Base-by-base conservation (phyloP, 1,140 invertebrate species). In the Phortica variegata region DNA sequence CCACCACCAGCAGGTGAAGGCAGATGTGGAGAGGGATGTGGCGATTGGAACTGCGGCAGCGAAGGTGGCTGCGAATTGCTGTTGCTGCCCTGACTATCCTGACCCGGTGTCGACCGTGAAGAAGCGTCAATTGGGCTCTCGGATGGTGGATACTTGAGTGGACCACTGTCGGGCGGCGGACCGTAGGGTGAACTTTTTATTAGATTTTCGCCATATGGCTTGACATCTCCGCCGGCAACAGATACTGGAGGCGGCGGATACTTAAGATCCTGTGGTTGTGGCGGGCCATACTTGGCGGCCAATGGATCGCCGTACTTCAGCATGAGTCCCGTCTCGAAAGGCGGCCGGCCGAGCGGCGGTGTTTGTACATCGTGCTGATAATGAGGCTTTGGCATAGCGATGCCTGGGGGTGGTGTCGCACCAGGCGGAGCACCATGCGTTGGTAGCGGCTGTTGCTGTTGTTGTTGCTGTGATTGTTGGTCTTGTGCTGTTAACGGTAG, bases 11-110 rank as follows among this genome's bases (percentile, higher is more conserved):
- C 72, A 26, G 71, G 65, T 9, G 71, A 73, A 49, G 68, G 72
- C 58, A 72, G 62, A 33, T 75, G 66, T 40, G 70, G 65, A 49
- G 73, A 75, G 33, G 70, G 68, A 63, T 73, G 72, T 47, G 65
- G 73, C 31, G 68, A 74, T 49, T 73, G 70, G 50, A 73, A 73
- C 58, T 69, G 65, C 3, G 75, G 65, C 20, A 68, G 70, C 65
- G 65, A 65, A 18, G 69, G 65, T 31, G 70, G 65, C 56, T 77
- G 74, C 15, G 73, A 76, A 31, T 66, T 66, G 48, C 73, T 76
- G 48, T 76, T 76, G 49, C 74, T 76, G 33, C 74, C 66, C 38
- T 76, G 74, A 33, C 73, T 76, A 50, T 76, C 74, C 45, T 76
- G 74, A 16, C 72, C 72, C 1, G 74, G 74, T 15, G 74, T 76